Percentiles rank a stretch among this genome's conserved stretches.
Evolutionary conservation across 1,140 invertebrate species (phyloP).

Genomic region (Ditylenchus dipsaci): DNA sequence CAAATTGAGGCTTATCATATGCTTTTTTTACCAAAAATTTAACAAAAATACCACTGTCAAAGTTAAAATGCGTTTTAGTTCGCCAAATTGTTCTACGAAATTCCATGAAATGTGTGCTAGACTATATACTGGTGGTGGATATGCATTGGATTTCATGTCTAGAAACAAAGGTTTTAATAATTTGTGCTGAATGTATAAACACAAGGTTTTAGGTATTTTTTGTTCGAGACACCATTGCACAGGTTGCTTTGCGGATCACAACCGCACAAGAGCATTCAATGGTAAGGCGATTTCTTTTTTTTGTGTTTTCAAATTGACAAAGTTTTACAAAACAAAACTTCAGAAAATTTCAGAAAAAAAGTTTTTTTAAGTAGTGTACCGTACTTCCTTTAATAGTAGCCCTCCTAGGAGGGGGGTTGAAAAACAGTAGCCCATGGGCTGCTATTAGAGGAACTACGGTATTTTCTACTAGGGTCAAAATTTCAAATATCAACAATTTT

Average conservation of each 20-base stretch:
- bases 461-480: no score
- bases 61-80: neutral
- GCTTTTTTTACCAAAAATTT: neutral
- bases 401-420: no score
- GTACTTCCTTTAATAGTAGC: no score
- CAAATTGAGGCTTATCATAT: no score
- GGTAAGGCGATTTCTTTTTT: slow-evolving; percentile 8
- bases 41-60: neutral
- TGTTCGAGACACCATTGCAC: slow-evolving; percentile 34
- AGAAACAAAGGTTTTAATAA: slow-evolving; percentile 7
- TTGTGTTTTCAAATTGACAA: neutral
- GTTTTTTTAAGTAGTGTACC: no score
- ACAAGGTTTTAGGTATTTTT: slow-evolving; percentile 7
- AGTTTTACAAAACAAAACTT: no score
- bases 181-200: neutral
- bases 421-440: no score
- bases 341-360: no score
- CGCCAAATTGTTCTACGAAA: slow-evolving; percentile 4
- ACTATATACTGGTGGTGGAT: slow-evolving; percentile 12
- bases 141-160: slow-evolving; percentile 26
- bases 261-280: slow-evolving; percentile 27
- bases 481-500: no score
- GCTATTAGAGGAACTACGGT: no score
- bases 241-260: slow-evolving; percentile 31
- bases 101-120: slow-evolving; percentile 21